A percentile compares a stretch with the other conserved stretches of the same genome.
phyloP scores from a whole-genome alignment of 2,888 invertebrate genomes.

The Metalampra italica region DNA sequence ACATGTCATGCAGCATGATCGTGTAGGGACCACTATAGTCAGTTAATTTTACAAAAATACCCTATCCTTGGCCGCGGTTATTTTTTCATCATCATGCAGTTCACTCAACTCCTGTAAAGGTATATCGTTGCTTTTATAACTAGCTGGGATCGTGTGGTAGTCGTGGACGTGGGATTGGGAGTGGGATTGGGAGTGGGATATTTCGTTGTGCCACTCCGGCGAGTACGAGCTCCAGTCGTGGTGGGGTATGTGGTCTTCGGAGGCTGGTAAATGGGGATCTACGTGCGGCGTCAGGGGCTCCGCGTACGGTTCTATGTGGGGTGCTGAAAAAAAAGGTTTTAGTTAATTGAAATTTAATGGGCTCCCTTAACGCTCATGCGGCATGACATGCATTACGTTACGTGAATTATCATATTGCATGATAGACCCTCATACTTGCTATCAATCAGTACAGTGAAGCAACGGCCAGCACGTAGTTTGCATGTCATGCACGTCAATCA shows the following conservation, averaged over 20 bases:
- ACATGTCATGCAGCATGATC: too few species aligned
- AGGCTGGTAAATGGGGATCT: background rate
- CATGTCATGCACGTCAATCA: too few species aligned
- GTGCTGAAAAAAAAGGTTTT: background rate
- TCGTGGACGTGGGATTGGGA: background rate
- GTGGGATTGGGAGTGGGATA: background rate
- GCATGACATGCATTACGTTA: too few species aligned
- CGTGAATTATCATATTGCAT: too few species aligned
- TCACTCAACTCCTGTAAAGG: background rate
- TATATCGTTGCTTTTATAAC: background rate
- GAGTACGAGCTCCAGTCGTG: constrained; percentile 27
- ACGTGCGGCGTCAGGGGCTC: background rate
- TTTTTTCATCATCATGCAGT: background rate
- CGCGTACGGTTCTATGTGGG: background rate
- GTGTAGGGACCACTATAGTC: too few species aligned
- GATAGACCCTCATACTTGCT: too few species aligned
- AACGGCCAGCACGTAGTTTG: too few species aligned
- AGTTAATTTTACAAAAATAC: background rate
- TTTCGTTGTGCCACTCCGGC: constrained; percentile 21
- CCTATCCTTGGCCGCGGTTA: background rate
- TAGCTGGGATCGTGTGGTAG: constrained; percentile 2
- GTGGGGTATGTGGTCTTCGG: background rate
- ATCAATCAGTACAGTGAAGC: too few species aligned
- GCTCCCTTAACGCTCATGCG: too few species aligned
- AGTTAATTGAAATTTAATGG: too few species aligned